These are phyloP conservation scores for Rhyacophila brunnea DNA, from an alignment of 1,140 invertebrate genomes.

Conservation along the genomic window DNA sequence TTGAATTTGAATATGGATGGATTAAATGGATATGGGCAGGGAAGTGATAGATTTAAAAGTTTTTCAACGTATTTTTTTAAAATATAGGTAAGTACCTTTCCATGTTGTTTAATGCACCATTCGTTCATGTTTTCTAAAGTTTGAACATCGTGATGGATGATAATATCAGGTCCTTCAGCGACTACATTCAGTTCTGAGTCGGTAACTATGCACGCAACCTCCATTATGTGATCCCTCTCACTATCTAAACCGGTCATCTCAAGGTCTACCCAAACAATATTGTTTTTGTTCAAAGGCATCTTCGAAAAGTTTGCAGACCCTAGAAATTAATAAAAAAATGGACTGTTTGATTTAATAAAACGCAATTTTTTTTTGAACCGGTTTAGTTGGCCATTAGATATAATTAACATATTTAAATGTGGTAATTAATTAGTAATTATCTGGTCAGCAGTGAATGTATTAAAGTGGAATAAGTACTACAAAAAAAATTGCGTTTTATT, in stretches of 20 bases:
- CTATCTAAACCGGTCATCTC: constrained; percentile 80
- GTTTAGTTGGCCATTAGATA: too few species aligned
- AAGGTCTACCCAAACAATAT: constrained; percentile 58
- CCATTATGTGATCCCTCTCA: constrained; percentile 77
- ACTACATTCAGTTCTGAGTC: constrained; percentile 77
- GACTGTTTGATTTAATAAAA: too few species aligned
- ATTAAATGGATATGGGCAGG: not conserved
- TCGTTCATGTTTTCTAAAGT: constrained; percentile 76
- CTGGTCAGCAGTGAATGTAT: too few species aligned
- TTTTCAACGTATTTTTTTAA: not conserved
- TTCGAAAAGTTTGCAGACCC: too few species aligned
- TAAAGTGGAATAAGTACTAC: too few species aligned
- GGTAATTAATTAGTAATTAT: too few species aligned
- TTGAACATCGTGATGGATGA: constrained; percentile 76
- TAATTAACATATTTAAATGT: too few species aligned
- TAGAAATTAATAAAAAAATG: too few species aligned
- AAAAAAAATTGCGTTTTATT: too few species aligned
- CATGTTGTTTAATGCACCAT: constrained; percentile 81
- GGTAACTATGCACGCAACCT: constrained; percentile 86
- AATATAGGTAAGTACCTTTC: constrained; percentile 54
- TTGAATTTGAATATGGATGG: too few species aligned
- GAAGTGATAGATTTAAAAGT: not conserved
- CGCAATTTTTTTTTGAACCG: too few species aligned
- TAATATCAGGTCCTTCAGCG: constrained; percentile 73
- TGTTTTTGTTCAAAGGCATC: constrained; percentile 5